phyloP scores from a whole-genome alignment of 2,113 vertebrate genomes.

The Xenus cinereus region DNA sequence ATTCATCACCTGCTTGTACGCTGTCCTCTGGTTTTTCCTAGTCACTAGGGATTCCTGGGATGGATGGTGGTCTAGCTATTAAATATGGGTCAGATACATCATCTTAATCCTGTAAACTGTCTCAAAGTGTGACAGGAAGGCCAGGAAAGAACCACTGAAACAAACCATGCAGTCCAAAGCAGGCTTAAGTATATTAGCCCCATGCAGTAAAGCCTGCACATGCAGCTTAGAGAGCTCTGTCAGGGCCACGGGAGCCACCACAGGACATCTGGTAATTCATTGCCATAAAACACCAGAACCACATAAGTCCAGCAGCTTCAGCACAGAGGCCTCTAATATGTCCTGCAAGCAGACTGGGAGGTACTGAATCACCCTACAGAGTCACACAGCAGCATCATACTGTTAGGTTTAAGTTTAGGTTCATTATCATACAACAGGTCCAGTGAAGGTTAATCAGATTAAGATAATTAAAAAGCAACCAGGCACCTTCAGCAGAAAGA shows the following conservation, averaged over 20 bases:
- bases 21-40: not conserved
- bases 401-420: not conserved
- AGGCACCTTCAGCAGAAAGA: constrained; percentile 27
- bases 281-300: not conserved
- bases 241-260: not conserved
- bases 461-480: constrained; percentile 5
- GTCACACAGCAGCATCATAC: not conserved
- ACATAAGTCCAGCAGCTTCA: not conserved
- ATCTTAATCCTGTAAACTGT: not conserved
- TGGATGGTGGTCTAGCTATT: not conserved
- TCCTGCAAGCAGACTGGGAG: not conserved
- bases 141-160: not conserved
- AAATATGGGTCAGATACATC: not conserved
- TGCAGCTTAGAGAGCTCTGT: not conserved
- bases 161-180: not conserved
- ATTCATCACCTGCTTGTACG: not conserved
- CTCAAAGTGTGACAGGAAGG: not conserved
- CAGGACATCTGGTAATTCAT: not conserved
- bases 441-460: not conserved
- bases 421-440: not conserved
- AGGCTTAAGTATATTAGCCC: not conserved
- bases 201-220: not conserved
- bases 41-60: not conserved
- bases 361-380: not conserved
- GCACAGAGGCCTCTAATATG: not conserved